Evolutionary conservation across 1,140 invertebrate genomes (phyloP).

Genomic region (Calliphora vicina): DNA sequence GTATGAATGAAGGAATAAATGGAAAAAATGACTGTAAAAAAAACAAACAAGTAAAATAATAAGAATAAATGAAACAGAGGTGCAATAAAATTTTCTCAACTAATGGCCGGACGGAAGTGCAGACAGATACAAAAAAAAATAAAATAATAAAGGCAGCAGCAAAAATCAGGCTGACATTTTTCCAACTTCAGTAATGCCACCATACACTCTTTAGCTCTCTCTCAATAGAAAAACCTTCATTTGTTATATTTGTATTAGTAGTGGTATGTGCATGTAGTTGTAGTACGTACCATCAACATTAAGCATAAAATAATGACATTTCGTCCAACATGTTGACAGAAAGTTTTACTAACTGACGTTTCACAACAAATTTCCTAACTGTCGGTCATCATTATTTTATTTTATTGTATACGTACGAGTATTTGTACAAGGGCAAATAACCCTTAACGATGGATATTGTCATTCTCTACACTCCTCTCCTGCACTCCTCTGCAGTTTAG

Average conservation of each 20-base stretch:
- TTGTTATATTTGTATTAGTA: neutral
- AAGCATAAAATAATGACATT: constrained; percentile 10
- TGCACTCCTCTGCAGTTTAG: neutral
- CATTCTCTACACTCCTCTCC: neutral
- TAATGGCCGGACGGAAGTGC: constrained; percentile 42
- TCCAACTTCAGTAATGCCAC: neutral
- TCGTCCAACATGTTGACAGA: constrained; percentile 8
- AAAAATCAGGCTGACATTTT: neutral
- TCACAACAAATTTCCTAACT: constrained; percentile 13
- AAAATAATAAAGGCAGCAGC: neutral
- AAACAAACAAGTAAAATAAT: constrained; percentile 41
- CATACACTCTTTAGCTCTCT: neutral
- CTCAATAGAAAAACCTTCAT: neutral
- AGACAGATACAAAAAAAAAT: constrained; percentile 33
- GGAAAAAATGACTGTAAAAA: constrained; percentile 47
- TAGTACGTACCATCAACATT: neutral
- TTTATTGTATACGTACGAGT: neutral
- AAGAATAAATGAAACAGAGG: constrained; percentile 48
- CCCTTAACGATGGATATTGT: constrained; percentile 2
- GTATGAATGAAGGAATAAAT: constrained; percentile 44
- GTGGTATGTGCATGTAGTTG: neutral
- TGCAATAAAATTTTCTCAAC: constrained; percentile 56
- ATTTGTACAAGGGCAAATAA: neutral
- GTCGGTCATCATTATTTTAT: constrained; percentile 16
- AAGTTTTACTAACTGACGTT: constrained; percentile 5